Conservation (phyloP, 2,888 invertebrate genomes). For the Tetragnatha montana region DNA sequence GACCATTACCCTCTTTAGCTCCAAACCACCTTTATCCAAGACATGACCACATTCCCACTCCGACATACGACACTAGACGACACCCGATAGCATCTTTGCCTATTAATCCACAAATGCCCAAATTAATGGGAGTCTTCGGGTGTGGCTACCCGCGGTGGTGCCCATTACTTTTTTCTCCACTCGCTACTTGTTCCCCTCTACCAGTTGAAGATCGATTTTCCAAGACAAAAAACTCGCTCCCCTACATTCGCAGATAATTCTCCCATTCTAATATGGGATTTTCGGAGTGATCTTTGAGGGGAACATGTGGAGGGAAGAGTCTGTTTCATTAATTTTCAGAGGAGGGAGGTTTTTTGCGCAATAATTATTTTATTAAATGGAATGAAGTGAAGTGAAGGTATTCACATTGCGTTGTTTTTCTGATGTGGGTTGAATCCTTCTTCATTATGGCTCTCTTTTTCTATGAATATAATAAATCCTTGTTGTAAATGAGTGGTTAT, state of each 20-base stretch:
- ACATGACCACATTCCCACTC: too few relatives aligned
- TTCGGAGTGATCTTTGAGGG: background rate
- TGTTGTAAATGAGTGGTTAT: too few relatives aligned
- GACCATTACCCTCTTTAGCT: too few relatives aligned
- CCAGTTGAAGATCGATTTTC: conserved; percentile 38
- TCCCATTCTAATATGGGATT: conserved; percentile 14
- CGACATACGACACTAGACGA: too few relatives aligned
- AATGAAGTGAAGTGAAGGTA: background rate
- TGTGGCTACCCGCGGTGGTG: background rate
- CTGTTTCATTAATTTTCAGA: background rate
- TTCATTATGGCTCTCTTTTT: too few relatives aligned
- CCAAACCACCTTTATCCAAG: too few relatives aligned
- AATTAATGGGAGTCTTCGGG: conserved; percentile 21
- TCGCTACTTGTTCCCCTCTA: conserved; percentile 37
- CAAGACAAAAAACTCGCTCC: background rate
- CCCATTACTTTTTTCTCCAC: conserved; percentile 29
- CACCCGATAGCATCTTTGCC: background rate
- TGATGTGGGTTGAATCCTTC: too few relatives aligned
- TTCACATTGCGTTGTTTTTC: background rate
- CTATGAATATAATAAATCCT: too few relatives aligned
- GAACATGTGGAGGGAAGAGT: background rate
- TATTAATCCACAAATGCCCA: conserved; percentile 13
- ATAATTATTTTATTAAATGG: background rate
- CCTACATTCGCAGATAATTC: conserved; percentile 16
- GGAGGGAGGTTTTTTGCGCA: background rate